Evolutionary conservation across 2,888 invertebrate genomes (phyloP), one percentile per base, ranked within the genome.

Genomic region (Ophion obscuratus): DNA sequence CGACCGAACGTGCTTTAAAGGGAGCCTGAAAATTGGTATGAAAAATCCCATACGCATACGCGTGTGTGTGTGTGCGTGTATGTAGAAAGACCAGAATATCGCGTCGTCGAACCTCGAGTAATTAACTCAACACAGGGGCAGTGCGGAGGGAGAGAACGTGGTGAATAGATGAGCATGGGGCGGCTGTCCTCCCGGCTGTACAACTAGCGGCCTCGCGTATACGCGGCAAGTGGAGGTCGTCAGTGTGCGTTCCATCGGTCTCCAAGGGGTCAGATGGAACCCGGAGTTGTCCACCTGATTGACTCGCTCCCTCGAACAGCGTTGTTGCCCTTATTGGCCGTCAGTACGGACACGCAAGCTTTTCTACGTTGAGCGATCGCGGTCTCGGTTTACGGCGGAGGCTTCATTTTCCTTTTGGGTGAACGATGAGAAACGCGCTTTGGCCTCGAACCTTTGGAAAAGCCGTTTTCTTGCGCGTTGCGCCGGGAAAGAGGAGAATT

Each of bases 231-330:
- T 53, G 64, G 47, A 71, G n/a, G 40, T 40, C 24, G 70, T 75
- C 66, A 14, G 47, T 80, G 75, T 70, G 53, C 68, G 57, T 78
- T 80, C 36, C 79, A 64, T 31, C 47, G 62, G 62, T 40, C 80
- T 53, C 53, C 27, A 64, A 27, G 67, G 68, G 67, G 80, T 86
- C 59, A 68, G 75, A 31, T 20, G 80, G 74, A 36, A 75, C 73
- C 31, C 83, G 9, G 66, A 78, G 75, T 75, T 76, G 73, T 85
- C 59, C 88, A 78, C 83, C 70, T 85, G 88, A 88, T 88, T 87
- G 87, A 85, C 84, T 87, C 64, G 77, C 81, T 84, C 84, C 77
- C 83, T 84, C 77, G 73, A 73, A 82, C 75, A 77, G 64, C 17
- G 53, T 53, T 79, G 67, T 71, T 84, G 74, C 74, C 71, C 75